Conservation (phyloP, 2,888 invertebrate genomes). For the Tromatobia lineatoria region DNA sequence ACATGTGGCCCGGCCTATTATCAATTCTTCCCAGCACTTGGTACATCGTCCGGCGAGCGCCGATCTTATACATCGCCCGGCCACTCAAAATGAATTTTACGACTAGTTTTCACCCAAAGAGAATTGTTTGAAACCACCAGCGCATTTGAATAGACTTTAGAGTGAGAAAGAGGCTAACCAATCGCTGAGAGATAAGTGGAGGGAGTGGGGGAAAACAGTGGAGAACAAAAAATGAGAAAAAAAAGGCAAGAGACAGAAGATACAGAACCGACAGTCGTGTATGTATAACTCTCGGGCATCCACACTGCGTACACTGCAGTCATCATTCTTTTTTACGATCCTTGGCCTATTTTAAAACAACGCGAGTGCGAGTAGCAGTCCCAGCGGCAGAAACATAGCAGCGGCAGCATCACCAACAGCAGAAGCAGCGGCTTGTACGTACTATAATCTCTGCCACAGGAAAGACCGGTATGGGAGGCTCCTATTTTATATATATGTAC, state of each 20-base stretch:
- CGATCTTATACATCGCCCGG: conserved; percentile 53
- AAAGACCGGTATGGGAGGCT: conserved; percentile 55
- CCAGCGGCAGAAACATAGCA: conserved; percentile 42
- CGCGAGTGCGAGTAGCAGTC: conserved; percentile 68
- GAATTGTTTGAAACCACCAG: conserved; percentile 54
- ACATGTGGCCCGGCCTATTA: conserved; percentile 58
- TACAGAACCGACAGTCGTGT: conserved; percentile 39
- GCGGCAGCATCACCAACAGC: conserved; percentile 51
- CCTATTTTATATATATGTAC: conserved; percentile 23
- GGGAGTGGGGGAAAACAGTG: conserved; percentile 2
- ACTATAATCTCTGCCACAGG: conserved; percentile 24
- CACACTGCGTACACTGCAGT: conserved; percentile 70
- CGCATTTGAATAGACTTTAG: conserved; percentile 26
- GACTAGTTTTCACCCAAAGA: conserved; percentile 55
- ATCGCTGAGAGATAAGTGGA: conserved; percentile 15
- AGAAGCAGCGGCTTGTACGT: background rate
- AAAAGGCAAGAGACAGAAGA: conserved; percentile 36
- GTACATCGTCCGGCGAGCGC: conserved; percentile 33
- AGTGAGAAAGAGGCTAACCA: conserved; percentile 51
- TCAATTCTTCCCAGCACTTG: conserved; percentile 26
- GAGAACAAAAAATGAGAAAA: conserved; percentile 3
- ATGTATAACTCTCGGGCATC: conserved; percentile 61
- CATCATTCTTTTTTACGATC: conserved; percentile 82
- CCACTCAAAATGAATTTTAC: conserved; percentile 63
- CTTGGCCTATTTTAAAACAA: conserved; percentile 83